phyloP scores from a whole-genome alignment of 2,888 invertebrate genomes.

The Cantharis flavilabris region DNA sequence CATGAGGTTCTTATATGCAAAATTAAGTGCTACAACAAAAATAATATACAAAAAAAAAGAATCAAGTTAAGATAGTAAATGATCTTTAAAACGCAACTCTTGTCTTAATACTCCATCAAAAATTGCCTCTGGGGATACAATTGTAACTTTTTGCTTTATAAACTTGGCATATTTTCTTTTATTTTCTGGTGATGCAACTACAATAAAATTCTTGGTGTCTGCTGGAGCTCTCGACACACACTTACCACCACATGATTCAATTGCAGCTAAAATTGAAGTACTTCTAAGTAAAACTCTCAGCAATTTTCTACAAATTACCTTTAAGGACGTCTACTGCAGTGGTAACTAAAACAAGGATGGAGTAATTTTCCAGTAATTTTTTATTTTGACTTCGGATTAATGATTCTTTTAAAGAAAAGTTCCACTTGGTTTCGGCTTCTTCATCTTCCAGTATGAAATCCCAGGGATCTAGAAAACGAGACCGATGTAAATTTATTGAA shows the following conservation, averaged over 20 bases:
- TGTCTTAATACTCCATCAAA: constrained; percentile 52
- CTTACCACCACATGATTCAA: constrained; percentile 52
- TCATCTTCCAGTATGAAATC: constrained; percentile 58
- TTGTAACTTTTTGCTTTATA: constrained; percentile 44
- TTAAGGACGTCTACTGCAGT: constrained; percentile 48
- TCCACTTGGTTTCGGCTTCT: constrained; percentile 58
- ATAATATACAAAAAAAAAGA: neutral
- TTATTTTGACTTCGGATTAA: constrained; percentile 40
- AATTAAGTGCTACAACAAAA: neutral
- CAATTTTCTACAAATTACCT: constrained; percentile 37
- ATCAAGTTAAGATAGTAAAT: constrained; percentile 5
- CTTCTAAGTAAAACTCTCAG: neutral
- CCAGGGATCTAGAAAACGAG: constrained; percentile 61
- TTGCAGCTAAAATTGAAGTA: constrained; percentile 43
- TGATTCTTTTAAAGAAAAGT: constrained; percentile 54
- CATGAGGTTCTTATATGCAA: neutral
- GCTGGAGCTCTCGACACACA: constrained; percentile 43
- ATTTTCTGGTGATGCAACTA: constrained; percentile 46
- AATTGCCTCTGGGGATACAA: constrained; percentile 51
- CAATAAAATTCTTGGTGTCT: constrained; percentile 38
- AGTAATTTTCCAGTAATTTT: constrained; percentile 44
- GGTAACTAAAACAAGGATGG: constrained; percentile 43
- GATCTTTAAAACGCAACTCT: constrained; percentile 33
- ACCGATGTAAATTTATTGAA: neutral
- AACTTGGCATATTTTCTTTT: constrained; percentile 45